phyloP scores from a whole-genome alignment of 2,113 vertebrate genomes.

The Puntigrus tetrazona region DNA sequence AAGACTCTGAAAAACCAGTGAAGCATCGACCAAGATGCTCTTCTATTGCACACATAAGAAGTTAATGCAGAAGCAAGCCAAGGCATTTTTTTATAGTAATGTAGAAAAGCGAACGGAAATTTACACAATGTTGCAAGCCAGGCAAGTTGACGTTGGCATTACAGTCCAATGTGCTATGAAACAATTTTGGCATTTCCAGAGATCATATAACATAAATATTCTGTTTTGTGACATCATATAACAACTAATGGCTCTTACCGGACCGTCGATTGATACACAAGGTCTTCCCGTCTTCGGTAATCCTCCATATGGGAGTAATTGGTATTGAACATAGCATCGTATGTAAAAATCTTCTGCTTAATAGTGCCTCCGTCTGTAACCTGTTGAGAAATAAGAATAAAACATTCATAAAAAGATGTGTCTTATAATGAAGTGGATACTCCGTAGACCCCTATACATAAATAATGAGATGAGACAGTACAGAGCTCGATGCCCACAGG shows the following conservation, averaged over 20 bases:
- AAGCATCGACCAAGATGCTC: not conserved
- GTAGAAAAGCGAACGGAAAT: not conserved
- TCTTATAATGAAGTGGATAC: slow-evolving; percentile 54
- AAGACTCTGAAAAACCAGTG: not conserved
- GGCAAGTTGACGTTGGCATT: not conserved
- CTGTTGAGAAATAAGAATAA: slow-evolving; percentile 69
- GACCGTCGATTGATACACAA: slow-evolving; percentile 95
- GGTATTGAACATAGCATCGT: slow-evolving; percentile 98
- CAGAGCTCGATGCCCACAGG: slow-evolving; percentile 37
- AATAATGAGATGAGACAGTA: slow-evolving; percentile 34
- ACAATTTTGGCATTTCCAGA: not conserved
- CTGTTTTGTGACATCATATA: not conserved
- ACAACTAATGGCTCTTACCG: slow-evolving; percentile 78
- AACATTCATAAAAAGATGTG: slow-evolving; percentile 51
- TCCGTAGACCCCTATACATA: slow-evolving; percentile 9
- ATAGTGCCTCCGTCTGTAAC: slow-evolving; percentile 95
- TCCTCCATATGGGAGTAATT: slow-evolving; percentile 98
- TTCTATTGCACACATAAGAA: not conserved
- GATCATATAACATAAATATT: not conserved
- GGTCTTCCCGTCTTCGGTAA: slow-evolving; percentile 89
- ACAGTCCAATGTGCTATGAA: not conserved
- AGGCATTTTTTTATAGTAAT: not conserved
- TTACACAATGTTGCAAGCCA: not conserved
- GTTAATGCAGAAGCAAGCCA: not conserved
- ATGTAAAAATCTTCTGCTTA: slow-evolving; percentile 98